Base-by-base conservation (phyloP, 2,797 vertebrate genomes). In the Hylomyscus alleni region DNA sequence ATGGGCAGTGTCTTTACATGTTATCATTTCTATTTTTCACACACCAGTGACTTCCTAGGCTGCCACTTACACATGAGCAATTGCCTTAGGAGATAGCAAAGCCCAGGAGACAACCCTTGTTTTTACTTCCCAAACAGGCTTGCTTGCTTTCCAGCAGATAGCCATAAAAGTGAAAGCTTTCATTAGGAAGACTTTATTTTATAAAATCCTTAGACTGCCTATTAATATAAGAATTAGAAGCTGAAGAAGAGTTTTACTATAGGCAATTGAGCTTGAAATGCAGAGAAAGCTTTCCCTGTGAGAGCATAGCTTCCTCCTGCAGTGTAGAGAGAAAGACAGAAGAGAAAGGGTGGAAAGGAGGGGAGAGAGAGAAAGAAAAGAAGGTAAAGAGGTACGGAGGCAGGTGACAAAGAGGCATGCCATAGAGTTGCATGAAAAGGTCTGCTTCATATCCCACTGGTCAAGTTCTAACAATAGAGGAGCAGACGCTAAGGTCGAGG, bases 61-160 rank as follows among this genome's bases (percentile, higher is more conserved):
- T 22, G 86, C 78, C 77, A 62, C 13, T 11, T 31, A 54, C n/a
- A 58, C 17, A 91, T 29, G n/a, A n/a, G n/a, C 1, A 29, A 40
- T 4, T 37, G 37, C 58, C 86, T 93, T 44, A 62, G 52, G 60
- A 34, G 69, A 89, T 20, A 81, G 44, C 44, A 85, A 40, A 44
- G 87, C 78, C 90, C 87, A 82, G 81, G 34, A 73, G 86, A 93
- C 37, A 58, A 56, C 5, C 14, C 34, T 73, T 12, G n/a, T 40
- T 76, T 72, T 58, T 52, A 93, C 54, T 89, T 92, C 77, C 80
- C 81, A 80, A 88, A 90, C 47, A 90, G 65, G 73, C 37, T n/a
- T 82, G 91, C 52, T 93, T 58, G 82, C 84, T 95, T 94, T 44
- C 34, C 62, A 91, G 52, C 29, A 80, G 85, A 82, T 0, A 50